Evolutionary conservation across 2,113 vertebrate species (phyloP), one percentile per base, ranked within the genome.

Genomic region (Hiodon alosoides): DNA sequence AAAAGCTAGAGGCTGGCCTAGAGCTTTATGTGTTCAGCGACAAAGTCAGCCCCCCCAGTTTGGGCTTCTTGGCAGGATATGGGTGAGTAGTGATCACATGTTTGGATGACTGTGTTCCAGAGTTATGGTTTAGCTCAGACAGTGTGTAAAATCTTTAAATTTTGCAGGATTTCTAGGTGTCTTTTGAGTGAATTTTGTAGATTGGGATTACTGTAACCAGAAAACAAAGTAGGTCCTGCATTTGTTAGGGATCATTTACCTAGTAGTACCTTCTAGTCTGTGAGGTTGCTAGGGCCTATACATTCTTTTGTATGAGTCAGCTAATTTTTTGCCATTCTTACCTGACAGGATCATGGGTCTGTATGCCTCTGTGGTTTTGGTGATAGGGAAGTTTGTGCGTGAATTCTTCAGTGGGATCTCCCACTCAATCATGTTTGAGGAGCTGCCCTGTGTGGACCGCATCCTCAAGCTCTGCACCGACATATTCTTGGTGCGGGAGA

Each of bases 401-500:
- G 95, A 97, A 75, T 98, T 98, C 87, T 98, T 98, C 90, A 98
- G 96, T 3, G 96, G 95, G 1, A 96, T 98, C 80, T 96, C 94
- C 55, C 96, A 96, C 83, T 94, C 94, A 79, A 97, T 98, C 81
- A 97, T 98, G 96, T 98, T 97, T 73, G 96, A 98, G 80, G 96
- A 98, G 81, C 92, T 97, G 3, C 96, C 95, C 1, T 94, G 94
- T 0, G 96, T 96, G 9, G 86, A 90, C 80, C 85, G 89, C 50
- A 88, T 89, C 82, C 85, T 89, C 71, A 90, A 90, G 69, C 78
- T 98, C 69, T 98, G 95, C 82, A 98, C 95, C 1, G 96, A 98
- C 86, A 94, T 98, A 88, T 97, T 98, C 90, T 88, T 98, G 81
- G 96, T 97, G 69, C 87, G 96, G 79, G 95, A 98, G 87, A 96